A percentile compares a stretch with the other conserved stretches of the same genome.
phyloP scores from a whole-genome alignment of 2,797 vertebrate genomes.

The Tapera naevia region DNA sequence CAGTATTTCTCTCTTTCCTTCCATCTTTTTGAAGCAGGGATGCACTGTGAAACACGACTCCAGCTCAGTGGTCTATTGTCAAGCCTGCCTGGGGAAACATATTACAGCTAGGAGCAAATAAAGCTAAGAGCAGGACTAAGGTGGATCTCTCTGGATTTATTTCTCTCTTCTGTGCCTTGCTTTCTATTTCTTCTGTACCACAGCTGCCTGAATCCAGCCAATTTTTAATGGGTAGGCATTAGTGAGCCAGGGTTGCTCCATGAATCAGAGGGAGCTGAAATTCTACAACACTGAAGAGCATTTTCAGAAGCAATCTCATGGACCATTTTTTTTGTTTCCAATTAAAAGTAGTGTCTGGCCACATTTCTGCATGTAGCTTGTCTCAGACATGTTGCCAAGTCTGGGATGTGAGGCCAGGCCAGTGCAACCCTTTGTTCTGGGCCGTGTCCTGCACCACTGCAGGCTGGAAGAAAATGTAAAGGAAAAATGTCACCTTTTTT shows the following conservation, averaged over 20 bases:
- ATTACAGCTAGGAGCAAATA: not conserved
- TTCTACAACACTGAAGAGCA: not conserved
- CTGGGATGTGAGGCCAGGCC: not conserved
- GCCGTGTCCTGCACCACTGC: not conserved
- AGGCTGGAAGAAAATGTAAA: not conserved
- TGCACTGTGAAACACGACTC: not conserved
- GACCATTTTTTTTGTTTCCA: not conserved
- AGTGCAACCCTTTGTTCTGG: not conserved
- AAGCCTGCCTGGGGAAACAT: not conserved
- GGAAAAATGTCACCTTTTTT: not conserved
- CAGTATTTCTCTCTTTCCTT: not conserved
- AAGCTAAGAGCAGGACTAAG: not conserved
- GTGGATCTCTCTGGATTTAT: constrained; percentile 25
- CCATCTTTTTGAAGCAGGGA: not conserved
- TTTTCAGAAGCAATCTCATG: not conserved
- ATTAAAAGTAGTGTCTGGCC: not conserved
- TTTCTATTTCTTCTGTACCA: not conserved
- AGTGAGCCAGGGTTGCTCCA: not conserved
- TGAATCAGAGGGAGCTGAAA: constrained; percentile 31
- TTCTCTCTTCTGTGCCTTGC: not conserved
- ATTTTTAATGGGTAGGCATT: not conserved
- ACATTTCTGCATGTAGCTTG: not conserved
- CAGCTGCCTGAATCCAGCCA: not conserved
- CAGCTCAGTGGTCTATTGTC: not conserved
- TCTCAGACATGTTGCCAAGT: not conserved